A percentile compares a stretch with the other conserved stretches of the same genome.
Evolutionary conservation across 2,797 vertebrate species (phyloP).

Genomic region (Hippoglossus hippoglossus): DNA sequence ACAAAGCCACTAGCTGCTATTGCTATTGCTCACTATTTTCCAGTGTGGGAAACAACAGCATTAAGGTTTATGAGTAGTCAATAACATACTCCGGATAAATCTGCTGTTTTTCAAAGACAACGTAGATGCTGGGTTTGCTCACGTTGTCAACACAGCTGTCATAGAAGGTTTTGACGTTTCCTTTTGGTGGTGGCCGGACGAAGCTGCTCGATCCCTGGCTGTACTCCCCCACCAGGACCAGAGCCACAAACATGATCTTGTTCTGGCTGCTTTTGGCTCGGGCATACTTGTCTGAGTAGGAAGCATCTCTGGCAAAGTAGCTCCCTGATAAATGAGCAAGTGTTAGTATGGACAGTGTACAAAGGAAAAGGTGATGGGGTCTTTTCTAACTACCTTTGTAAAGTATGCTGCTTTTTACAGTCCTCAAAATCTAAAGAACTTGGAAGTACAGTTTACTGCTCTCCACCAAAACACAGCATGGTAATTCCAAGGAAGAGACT

Average conservation of each 20-base stretch:
- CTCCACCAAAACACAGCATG: background rate
- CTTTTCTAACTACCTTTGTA: too few relatives aligned
- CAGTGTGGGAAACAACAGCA: background rate
- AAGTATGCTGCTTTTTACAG: too few relatives aligned
- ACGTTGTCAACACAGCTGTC: constrained; percentile 91
- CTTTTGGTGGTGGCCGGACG: constrained; percentile 73
- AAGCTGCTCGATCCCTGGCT: constrained; percentile 77
- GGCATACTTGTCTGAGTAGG: constrained; percentile 88
- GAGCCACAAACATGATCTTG: constrained; percentile 90
- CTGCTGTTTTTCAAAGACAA: constrained; percentile 94
- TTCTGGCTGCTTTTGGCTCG: background rate
- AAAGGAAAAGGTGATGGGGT: background rate
- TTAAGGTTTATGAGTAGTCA: constrained; percentile 78
- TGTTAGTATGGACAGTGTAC: background rate
- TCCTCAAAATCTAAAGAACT: too few relatives aligned
- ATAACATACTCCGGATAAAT: constrained; percentile 94
- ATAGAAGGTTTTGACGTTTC: constrained; percentile 70
- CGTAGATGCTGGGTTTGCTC: constrained; percentile 88
- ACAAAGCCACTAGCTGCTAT: too few relatives aligned
- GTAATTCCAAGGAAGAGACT: background rate
- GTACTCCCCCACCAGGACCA: constrained; percentile 91
- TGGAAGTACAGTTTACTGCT: too few relatives aligned
- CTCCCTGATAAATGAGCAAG: constrained; percentile 82
- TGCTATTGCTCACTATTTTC: too few relatives aligned
- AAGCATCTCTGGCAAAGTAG: constrained; percentile 93